phyloP scores from a whole-genome alignment of 1,140 invertebrate genomes.

The Lasioglossum albipes region DNA sequence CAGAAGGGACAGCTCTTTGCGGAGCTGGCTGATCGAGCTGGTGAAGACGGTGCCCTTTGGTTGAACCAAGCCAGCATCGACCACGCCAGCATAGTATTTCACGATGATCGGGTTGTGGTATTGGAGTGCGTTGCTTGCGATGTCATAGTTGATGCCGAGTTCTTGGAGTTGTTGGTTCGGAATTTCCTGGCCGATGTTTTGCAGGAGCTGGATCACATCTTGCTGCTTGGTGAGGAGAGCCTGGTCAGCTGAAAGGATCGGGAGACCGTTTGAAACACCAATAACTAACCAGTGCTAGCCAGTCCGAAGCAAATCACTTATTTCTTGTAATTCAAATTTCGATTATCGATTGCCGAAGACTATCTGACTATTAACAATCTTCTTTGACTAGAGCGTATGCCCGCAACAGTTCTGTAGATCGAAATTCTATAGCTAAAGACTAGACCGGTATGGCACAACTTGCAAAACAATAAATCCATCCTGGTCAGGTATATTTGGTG shows the following conservation, averaged over 20 bases:
- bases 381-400: neutral
- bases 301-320: neutral
- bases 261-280: neutral
- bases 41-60: slow-evolving; percentile 71
- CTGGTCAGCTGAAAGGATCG: slow-evolving; percentile 78
- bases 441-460: too few species aligned
- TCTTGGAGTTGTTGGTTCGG: slow-evolving; percentile 71
- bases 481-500: too few species aligned
- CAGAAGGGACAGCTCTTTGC: slow-evolving; percentile 72
- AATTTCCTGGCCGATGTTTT: slow-evolving; percentile 80
- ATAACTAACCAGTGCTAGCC: too few species aligned
- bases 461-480: too few species aligned
- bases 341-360: neutral
- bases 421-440: too few species aligned
- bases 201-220: slow-evolving; percentile 83
- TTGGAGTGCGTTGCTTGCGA: slow-evolving; percentile 63
- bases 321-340: neutral
- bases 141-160: slow-evolving; percentile 71
- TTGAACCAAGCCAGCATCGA: slow-evolving; percentile 70
- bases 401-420: too few species aligned
- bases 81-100: slow-evolving; percentile 68
- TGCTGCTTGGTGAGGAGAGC: slow-evolving; percentile 82
- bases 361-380: neutral
- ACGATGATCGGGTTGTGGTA: slow-evolving; percentile 71
- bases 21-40: slow-evolving; percentile 67